These are phyloP conservation scores for Perodicticus potto DNA, from an alignment of 2,797 vertebrate species.

Conservation along the genomic window DNA sequence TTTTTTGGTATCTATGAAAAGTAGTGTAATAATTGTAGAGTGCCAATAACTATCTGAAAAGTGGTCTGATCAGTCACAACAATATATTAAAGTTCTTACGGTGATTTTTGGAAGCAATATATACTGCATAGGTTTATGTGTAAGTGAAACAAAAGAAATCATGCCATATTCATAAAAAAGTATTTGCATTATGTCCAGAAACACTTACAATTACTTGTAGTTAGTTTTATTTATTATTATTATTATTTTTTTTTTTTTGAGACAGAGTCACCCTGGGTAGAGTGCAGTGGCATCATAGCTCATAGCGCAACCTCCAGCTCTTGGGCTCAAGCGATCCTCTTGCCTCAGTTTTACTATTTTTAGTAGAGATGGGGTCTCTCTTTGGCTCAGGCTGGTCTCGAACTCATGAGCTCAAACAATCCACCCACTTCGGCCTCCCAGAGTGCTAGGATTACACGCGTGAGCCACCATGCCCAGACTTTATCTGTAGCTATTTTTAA, in stretches of 20 bases:
- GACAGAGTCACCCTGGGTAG: too few species aligned
- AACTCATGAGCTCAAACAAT: too few species aligned
- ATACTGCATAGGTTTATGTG: neutral
- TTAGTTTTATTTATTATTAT: constrained; percentile 42
- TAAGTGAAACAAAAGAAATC: constrained; percentile 1
- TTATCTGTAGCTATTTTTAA: constrained; percentile 52
- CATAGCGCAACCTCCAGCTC: too few species aligned
- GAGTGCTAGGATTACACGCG: too few species aligned
- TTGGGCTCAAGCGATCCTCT: too few species aligned
- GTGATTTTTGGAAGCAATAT: neutral
- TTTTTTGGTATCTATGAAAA: neutral
- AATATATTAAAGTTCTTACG: neutral
- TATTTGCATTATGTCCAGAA: neutral
- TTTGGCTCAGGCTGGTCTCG: too few species aligned
- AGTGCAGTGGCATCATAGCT: too few species aligned
- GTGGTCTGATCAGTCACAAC: neutral
- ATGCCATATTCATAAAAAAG: neutral
- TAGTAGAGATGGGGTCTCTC: too few species aligned
- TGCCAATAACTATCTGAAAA: constrained; percentile 32
- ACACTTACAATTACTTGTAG: neutral
- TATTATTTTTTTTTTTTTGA: too few species aligned
- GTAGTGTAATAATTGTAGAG: neutral
- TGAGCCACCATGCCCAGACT: too few species aligned
- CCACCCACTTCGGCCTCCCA: too few species aligned
- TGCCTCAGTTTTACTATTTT: too few species aligned